Evolutionary conservation across 2,888 invertebrate species (phyloP).

Genomic region (Octonoba sinensis): DNA sequence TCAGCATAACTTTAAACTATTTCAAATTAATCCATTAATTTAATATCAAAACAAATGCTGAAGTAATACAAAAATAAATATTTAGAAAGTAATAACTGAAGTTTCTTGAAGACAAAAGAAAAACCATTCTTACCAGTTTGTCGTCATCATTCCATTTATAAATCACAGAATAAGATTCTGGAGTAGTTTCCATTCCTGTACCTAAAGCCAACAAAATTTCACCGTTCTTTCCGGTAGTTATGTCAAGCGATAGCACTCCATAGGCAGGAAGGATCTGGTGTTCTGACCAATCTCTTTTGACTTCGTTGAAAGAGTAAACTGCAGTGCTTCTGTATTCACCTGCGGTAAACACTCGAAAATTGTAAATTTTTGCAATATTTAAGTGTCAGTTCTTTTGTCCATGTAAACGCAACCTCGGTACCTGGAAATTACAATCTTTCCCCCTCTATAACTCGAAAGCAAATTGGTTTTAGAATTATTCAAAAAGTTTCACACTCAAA

Average conservation of each 20-base stretch:
- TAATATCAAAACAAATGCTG: too few species aligned
- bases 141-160: slow-evolving; percentile 44
- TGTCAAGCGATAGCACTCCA: slow-evolving; percentile 41
- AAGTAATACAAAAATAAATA: too few species aligned
- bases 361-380: neutral
- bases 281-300: slow-evolving; percentile 26
- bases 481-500: too few species aligned
- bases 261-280: slow-evolving; percentile 37
- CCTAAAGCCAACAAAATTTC: slow-evolving; percentile 46
- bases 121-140: slow-evolving; percentile 29
- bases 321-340: slow-evolving; percentile 37
- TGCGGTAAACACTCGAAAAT: neutral
- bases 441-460: too few species aligned
- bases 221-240: neutral
- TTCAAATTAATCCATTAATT: too few species aligned
- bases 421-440: too few species aligned
- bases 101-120: too few species aligned
- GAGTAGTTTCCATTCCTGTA: slow-evolving; percentile 35
- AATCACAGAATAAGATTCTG: slow-evolving; percentile 21
- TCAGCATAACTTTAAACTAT: too few species aligned
- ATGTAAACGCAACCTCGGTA: too few species aligned
- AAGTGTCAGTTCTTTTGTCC: too few species aligned
- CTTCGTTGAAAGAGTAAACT: slow-evolving; percentile 40
- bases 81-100: too few species aligned
- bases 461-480: too few species aligned